A percentile compares a stretch with the other conserved stretches of the same genome.
Conservation (phyloP, 2,113 vertebrate genomes). For the Raphicerus campestris region DNA sequence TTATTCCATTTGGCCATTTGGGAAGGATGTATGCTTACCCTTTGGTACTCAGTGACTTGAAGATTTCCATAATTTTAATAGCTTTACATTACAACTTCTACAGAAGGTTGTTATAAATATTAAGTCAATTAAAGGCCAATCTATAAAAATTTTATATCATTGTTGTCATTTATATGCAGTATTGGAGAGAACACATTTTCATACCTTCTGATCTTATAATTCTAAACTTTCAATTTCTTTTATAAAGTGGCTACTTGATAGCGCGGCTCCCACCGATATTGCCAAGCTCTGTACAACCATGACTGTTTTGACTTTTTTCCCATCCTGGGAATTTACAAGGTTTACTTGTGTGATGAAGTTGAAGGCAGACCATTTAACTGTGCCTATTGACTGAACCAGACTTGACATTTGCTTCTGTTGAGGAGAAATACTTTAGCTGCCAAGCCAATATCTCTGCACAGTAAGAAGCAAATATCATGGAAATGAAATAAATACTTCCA, state of each 20-base stretch:
- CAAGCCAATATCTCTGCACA: conserved; percentile 37
- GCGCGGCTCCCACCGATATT: background rate
- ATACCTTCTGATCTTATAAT: background rate
- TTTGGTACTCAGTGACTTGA: background rate
- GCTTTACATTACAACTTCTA: background rate
- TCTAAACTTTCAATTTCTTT: background rate
- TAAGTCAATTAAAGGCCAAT: background rate
- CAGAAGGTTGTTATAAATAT: background rate
- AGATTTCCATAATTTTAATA: background rate
- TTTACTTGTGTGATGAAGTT: conserved; percentile 6
- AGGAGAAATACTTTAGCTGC: conserved; percentile 34
- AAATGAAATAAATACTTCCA: conserved; percentile 20
- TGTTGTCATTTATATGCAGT: background rate
- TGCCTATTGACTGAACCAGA: background rate
- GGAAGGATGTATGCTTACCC: background rate
- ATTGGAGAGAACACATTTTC: background rate
- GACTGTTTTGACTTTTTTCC: background rate
- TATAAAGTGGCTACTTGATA: background rate
- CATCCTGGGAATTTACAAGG: background rate
- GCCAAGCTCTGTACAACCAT: background rate
- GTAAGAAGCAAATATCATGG: conserved; percentile 33
- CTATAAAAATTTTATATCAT: background rate
- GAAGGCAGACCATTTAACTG: background rate
- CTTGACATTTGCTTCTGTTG: conserved; percentile 55
- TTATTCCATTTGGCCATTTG: background rate